phyloP scores from a whole-genome alignment of 1,140 invertebrate genomes.

The Drosophila triauraria region DNA sequence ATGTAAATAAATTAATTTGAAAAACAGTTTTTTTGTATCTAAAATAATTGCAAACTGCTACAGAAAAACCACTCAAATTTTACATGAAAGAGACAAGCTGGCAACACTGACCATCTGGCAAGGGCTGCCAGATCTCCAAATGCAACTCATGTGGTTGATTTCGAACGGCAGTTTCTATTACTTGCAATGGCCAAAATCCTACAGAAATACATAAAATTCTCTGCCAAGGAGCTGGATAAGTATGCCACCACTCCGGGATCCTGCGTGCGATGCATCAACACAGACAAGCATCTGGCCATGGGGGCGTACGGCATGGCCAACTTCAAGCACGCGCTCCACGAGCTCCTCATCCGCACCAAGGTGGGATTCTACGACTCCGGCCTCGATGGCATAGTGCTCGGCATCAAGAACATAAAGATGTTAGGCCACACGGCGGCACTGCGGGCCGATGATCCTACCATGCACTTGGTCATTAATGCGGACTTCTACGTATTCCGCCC shows the following conservation, averaged over 20 bases:
- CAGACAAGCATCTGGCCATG: slow-evolving; percentile 86
- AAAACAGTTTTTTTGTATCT: no score
- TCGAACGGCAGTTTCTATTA: slow-evolving; percentile 9
- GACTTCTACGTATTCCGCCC: slow-evolving; percentile 88
- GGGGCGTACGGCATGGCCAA: slow-evolving; percentile 86
- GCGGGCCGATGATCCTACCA: slow-evolving; percentile 85
- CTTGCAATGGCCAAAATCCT: slow-evolving; percentile 75
- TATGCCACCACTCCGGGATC: slow-evolving; percentile 85
- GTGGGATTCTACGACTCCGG: slow-evolving; percentile 85
- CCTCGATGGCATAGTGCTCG: slow-evolving; percentile 87
- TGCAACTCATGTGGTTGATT: slow-evolving; percentile 60
- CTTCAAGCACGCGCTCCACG: slow-evolving; percentile 84
- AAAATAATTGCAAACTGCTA: no score
- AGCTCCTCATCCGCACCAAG: slow-evolving; percentile 82
- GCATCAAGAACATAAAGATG: slow-evolving; percentile 87
- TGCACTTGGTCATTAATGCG: slow-evolving; percentile 85
- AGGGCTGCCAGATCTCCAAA: slow-evolving; percentile 19
- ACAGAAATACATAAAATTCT: slow-evolving; percentile 80
- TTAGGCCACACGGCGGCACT: slow-evolving; percentile 84
- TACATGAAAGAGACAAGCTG: background rate
- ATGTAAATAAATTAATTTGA: no score
- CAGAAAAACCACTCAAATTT: background rate
- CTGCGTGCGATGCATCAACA: slow-evolving; percentile 85
- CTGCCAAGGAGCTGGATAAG: slow-evolving; percentile 67
- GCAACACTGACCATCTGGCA: background rate